Conservation (phyloP, 1,140 invertebrate genomes). For the Akabosia matsudoensis region DNA sequence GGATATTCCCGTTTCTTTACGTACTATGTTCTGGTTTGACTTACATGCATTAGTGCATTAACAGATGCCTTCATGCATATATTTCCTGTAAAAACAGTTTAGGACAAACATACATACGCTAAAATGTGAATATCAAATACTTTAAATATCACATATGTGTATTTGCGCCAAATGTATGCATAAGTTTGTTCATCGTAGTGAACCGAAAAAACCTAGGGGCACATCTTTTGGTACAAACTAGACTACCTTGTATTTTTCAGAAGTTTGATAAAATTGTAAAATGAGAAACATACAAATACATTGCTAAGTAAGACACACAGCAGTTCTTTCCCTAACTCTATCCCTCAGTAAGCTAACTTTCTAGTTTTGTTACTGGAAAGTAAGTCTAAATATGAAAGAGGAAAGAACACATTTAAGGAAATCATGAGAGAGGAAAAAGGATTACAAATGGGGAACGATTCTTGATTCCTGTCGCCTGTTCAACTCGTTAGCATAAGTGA, state of each 20-base stretch:
- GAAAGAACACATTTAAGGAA: constrained; percentile 21
- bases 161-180: too few species aligned
- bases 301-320: constrained; percentile 11
- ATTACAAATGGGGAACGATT: constrained; percentile 46
- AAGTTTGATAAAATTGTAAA: neutral
- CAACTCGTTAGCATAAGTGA: constrained; percentile 47
- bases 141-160: too few species aligned
- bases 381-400: constrained; percentile 2
- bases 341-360: constrained; percentile 6
- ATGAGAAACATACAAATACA: too few species aligned
- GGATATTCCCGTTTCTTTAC: neutral
- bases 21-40: neutral
- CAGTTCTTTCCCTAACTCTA: neutral
- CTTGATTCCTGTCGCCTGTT: constrained; percentile 46
- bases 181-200: too few species aligned
- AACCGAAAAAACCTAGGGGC: too few species aligned
- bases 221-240: too few species aligned
- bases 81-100: neutral
- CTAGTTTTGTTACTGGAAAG: constrained; percentile 7
- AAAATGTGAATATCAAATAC: too few species aligned
- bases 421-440: constrained; percentile 23
- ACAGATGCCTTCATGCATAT: neutral
- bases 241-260: too few species aligned
- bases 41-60: constrained; percentile 1
- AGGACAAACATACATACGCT: too few species aligned